Percentiles rank a stretch among this genome's conserved stretches.
Conservation (phyloP, 2,888 invertebrate species). For the Cabera pusaria region DNA sequence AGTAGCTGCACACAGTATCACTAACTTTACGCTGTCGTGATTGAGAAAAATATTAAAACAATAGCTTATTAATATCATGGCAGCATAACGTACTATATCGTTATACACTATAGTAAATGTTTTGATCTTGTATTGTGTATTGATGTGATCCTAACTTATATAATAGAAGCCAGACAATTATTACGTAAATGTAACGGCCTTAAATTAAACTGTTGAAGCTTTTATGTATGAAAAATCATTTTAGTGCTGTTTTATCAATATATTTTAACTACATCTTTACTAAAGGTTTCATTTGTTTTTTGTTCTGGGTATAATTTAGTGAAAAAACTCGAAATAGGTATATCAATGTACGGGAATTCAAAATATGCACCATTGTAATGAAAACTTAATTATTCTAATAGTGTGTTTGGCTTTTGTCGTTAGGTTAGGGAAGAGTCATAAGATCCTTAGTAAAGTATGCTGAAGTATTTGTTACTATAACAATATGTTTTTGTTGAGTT, state of each 20-base stretch:
- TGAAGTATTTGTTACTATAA: constrained; percentile 69
- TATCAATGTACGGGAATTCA: constrained; percentile 28
- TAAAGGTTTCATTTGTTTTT: no score
- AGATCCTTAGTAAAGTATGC: constrained; percentile 61
- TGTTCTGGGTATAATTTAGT: no score
- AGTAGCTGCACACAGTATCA: constrained; percentile 70
- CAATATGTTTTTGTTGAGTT: constrained; percentile 81
- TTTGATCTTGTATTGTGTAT: constrained; percentile 74
- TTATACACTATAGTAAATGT: constrained; percentile 73
- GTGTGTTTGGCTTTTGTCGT: constrained; percentile 78
- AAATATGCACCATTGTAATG: constrained; percentile 27
- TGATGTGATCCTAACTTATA: constrained; percentile 58
- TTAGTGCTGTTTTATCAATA: no score
- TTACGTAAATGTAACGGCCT: constrained; percentile 26
- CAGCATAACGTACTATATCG: constrained; percentile 55
- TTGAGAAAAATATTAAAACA: not conserved
- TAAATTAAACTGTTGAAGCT: constrained; percentile 1
- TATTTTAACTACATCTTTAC: no score
- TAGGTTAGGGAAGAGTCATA: constrained; percentile 72
- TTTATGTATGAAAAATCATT: no score
- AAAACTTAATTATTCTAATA: constrained; percentile 55
- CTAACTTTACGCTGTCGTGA: constrained; percentile 26
- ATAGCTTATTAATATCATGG: constrained; percentile 3
- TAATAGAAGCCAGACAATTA: constrained; percentile 34
- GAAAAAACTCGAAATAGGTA: no score